phyloP scores from a whole-genome alignment of 2,888 invertebrate genomes.

The Drosophila borealis region DNA sequence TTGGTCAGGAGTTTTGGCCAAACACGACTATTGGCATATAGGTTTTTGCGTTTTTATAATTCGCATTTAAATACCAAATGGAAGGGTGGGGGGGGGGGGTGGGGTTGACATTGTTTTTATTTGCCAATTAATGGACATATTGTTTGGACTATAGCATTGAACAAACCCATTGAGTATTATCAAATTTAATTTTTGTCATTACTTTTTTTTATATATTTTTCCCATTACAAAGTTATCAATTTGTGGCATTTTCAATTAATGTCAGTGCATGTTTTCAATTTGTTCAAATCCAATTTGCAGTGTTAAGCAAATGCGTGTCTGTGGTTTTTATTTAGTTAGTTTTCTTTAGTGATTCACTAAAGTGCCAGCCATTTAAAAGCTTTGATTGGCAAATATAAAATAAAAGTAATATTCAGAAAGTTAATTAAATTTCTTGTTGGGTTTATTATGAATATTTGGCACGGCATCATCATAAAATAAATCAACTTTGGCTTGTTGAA shows the following conservation, averaged over 20 bases:
- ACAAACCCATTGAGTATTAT: conserved; percentile 54
- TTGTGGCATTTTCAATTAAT: conserved; percentile 57
- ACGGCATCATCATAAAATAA: no score
- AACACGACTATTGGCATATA: conserved; percentile 22
- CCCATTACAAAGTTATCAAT: conserved; percentile 33
- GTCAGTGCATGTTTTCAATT: conserved; percentile 52
- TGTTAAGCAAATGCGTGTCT: conserved; percentile 19
- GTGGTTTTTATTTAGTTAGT: conserved; percentile 36
- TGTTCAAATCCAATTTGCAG: conserved; percentile 48
- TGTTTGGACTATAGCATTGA: conserved; percentile 58
- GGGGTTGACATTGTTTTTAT: conserved; percentile 41
- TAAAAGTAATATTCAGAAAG: conserved; percentile 18
- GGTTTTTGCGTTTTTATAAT: conserved; percentile 33
- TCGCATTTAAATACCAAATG: conserved; percentile 41
- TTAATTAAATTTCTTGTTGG: neutral
- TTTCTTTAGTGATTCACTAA: conserved; percentile 10
- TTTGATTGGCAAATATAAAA: neutral
- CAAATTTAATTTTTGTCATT: conserved; percentile 54
- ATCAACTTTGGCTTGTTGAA: no score
- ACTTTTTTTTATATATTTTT: conserved; percentile 9
- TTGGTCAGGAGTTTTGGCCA: conserved; percentile 36
- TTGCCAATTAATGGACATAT: conserved; percentile 72
- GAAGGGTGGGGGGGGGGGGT: no score
- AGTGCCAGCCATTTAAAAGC: conserved; percentile 17
- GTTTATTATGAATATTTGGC: neutral